Conservation (phyloP, 2,113 vertebrate genomes). For the Gymnocephalus cernua region DNA sequence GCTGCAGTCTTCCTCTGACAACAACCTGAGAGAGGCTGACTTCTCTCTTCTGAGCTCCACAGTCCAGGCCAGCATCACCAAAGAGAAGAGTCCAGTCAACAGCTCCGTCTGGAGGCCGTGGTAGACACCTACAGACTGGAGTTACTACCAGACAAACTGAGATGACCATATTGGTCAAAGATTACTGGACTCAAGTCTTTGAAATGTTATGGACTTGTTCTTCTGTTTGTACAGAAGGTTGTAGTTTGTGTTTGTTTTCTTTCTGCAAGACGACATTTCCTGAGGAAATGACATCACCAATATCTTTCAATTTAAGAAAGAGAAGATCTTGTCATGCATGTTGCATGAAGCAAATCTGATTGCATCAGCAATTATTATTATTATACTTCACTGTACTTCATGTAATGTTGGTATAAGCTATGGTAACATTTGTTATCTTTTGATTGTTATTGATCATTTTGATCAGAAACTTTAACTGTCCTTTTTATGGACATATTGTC, state of each 20-base stretch:
- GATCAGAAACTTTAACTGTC: neutral
- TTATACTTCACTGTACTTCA: neutral
- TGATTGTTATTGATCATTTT: slow-evolving; percentile 12
- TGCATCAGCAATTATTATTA: slow-evolving; percentile 8
- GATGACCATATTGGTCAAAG: neutral
- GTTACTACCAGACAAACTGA: neutral
- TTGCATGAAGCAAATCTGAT: slow-evolving; percentile 26
- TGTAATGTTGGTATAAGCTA: neutral
- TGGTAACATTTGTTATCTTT: too few relatives aligned
- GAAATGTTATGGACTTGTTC: neutral
- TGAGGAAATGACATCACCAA: neutral
- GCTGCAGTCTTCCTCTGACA: too few relatives aligned
- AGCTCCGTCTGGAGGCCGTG: neutral
- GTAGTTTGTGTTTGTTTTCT: neutral
- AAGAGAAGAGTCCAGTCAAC: neutral
- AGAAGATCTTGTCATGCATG: slow-evolving; percentile 15
- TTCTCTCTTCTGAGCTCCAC: too few relatives aligned
- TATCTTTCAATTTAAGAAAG: slow-evolving; percentile 5
- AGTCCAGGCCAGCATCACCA: too few relatives aligned
- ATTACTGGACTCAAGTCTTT: neutral
- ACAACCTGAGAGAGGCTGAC: too few relatives aligned
- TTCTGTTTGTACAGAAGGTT: too few relatives aligned
- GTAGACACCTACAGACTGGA: neutral
- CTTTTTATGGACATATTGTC: slow-evolving; percentile 7
- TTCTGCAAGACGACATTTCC: neutral